Evolutionary conservation across 2,797 vertebrate species (phyloP).

Genomic region (Mareca penelope): DNA sequence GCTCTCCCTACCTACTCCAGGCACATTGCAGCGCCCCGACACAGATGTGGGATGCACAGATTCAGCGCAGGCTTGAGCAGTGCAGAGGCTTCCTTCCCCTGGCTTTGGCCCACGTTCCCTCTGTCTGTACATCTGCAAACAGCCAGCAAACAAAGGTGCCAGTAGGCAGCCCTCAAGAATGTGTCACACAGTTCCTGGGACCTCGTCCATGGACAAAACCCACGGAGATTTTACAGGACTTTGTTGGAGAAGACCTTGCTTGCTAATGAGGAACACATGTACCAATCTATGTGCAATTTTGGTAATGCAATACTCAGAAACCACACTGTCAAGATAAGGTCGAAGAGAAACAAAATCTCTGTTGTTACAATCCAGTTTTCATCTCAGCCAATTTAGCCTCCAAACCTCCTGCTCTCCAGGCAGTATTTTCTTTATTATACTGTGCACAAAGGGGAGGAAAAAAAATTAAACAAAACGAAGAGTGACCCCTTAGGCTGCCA

Average conservation of each 20-base stretch:
- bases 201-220: background rate
- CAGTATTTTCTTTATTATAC: background rate
- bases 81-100: background rate
- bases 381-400: background rate
- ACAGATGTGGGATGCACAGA: background rate
- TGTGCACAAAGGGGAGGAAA: background rate
- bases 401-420: background rate
- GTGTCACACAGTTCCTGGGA: rapidly evolving
- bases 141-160: background rate
- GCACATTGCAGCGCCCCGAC: rapidly evolving
- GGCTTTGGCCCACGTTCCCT: background rate
- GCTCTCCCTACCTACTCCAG: background rate
- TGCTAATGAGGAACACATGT: background rate
- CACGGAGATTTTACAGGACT: background rate
- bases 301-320: background rate
- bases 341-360: slow-evolving; percentile 13
- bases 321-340: background rate
- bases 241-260: background rate
- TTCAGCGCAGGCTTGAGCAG: background rate
- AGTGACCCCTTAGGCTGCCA: background rate
- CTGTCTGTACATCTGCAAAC: background rate
- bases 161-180: background rate
- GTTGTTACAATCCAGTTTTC: slow-evolving; percentile 1
- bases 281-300: background rate
- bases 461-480: background rate